A percentile compares a stretch with the other conserved stretches of the same genome.
phyloP scores from a whole-genome alignment of 2,888 invertebrate genomes.

The Barypeithes pellucidus region DNA sequence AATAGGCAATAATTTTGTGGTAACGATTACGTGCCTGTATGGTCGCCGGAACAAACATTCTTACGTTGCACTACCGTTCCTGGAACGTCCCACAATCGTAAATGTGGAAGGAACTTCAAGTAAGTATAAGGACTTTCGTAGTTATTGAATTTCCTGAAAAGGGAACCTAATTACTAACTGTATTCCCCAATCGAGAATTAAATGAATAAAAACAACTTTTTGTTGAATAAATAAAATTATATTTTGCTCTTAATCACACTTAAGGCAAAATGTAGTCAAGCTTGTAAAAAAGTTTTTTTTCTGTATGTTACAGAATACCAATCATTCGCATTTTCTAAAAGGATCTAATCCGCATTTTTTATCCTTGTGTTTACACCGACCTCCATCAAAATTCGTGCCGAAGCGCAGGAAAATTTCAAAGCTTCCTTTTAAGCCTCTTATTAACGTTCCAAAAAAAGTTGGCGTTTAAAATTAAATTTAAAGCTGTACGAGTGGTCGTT shows the following conservation, averaged over 20 bases:
- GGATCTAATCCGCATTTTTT: slow-evolving; percentile 5
- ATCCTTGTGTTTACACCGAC: slow-evolving; percentile 25
- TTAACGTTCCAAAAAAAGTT: slow-evolving; percentile 10
- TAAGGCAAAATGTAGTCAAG: background rate
- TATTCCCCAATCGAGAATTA: too few species aligned
- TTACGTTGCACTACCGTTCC: too few species aligned
- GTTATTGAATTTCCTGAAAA: too few species aligned
- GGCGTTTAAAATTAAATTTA: slow-evolving; percentile 24
- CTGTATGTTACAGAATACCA: background rate
- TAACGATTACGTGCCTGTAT: too few species aligned
- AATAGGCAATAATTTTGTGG: too few species aligned
- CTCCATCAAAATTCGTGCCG: slow-evolving; percentile 29
- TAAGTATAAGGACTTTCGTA: too few species aligned
- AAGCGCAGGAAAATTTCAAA: slow-evolving; percentile 28
- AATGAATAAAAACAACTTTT: too few species aligned
- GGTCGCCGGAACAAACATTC: too few species aligned
- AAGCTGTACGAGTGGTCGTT: slow-evolving; percentile 3
- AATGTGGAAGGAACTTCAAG: too few species aligned
- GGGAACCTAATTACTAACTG: too few species aligned
- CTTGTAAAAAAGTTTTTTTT: background rate
- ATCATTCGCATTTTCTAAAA: slow-evolving; percentile 17
- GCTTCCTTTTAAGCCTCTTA: slow-evolving; percentile 25
- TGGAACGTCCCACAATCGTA: too few species aligned
- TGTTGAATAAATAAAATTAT: background rate
- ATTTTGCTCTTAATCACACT: background rate